Conservation (phyloP, 2,113 vertebrate genomes). For the Burhinus oedicnemus region DNA sequence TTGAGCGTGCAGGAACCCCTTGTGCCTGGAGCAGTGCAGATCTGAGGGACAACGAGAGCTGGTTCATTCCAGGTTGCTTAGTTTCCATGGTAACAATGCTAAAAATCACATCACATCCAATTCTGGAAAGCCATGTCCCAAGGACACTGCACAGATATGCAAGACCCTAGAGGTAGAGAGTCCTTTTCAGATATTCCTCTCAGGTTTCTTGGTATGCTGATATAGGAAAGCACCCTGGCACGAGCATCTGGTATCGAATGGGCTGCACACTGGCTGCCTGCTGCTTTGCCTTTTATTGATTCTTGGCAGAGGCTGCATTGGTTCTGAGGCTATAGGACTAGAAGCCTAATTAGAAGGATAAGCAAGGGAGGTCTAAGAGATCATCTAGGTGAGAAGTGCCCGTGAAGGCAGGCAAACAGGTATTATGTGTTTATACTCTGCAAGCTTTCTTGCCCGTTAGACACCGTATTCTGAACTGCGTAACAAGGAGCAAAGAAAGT, state of each 20-base stretch:
- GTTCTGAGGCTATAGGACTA: not conserved
- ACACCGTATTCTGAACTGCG: fast-evolving
- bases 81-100: not conserved
- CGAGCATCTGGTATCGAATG: not conserved
- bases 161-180: not conserved
- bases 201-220: not conserved
- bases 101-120: not conserved
- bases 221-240: not conserved
- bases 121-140: not conserved
- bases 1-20: not conserved
- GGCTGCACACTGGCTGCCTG: not conserved
- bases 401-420: fast-evolving
- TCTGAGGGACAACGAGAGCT: not conserved
- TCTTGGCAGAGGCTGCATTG: not conserved
- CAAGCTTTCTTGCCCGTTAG: not conserved
- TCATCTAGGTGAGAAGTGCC: not conserved
- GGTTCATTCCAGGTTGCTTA: not conserved
- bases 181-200: not conserved
- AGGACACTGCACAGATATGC: not conserved
- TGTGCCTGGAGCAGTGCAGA: not conserved
- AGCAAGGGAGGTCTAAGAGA: not conserved
- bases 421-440: not conserved
- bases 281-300: not conserved
- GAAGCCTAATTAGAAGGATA: not conserved
- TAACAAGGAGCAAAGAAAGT: not conserved